Evolutionary conservation across 2,797 vertebrate species (phyloP).

Genomic region (Paguma larvata): DNA sequence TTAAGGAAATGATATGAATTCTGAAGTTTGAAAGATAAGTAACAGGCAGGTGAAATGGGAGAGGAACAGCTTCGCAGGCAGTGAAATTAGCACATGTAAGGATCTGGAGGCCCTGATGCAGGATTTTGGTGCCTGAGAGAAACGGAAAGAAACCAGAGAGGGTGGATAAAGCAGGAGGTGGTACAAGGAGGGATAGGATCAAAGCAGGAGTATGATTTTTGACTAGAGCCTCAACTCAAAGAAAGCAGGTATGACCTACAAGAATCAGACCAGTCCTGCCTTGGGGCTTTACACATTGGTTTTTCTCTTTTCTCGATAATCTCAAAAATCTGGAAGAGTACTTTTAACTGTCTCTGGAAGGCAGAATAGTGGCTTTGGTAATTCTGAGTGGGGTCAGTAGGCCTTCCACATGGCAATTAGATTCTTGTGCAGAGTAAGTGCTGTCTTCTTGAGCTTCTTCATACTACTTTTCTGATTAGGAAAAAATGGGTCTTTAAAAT

Average conservation of each 20-base stretch:
- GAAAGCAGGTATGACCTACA: background rate
- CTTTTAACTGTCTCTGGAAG: background rate
- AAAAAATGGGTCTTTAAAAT: background rate
- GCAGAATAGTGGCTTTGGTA: background rate
- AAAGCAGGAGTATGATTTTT: background rate
- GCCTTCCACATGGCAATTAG: background rate
- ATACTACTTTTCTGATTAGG: background rate
- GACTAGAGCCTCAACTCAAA: background rate
- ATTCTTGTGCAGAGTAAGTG: background rate
- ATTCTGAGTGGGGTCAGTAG: background rate
- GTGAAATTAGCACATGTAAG: background rate
- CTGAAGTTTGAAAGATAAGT: conserved; percentile 1
- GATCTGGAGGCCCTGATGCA: background rate
- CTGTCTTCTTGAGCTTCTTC: background rate
- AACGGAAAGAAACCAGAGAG: background rate
- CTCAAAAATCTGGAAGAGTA: background rate
- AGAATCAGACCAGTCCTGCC: background rate
- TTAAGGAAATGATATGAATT: background rate
- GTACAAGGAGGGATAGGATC: background rate
- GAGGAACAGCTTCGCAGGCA: background rate
- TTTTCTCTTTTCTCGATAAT: background rate
- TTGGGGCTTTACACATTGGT: background rate
- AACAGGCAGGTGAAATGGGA: background rate
- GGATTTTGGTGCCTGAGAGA: background rate
- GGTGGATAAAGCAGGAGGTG: background rate